Conservation (phyloP, 2,113 vertebrate genomes). For the Baryphthengus martii region DNA sequence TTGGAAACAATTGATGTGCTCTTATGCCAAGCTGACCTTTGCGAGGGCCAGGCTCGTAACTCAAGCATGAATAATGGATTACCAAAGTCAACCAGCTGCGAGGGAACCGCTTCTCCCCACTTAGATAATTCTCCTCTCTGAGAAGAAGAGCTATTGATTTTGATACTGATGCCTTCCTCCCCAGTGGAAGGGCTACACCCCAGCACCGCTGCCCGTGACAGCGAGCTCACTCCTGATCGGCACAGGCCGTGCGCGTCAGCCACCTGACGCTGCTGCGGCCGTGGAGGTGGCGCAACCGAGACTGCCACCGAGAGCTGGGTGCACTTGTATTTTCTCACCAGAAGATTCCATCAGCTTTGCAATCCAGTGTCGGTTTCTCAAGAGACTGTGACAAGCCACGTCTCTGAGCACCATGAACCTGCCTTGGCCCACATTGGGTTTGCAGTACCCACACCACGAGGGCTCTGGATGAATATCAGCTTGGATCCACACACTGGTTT, state of each 20-base stretch:
- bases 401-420: neutral
- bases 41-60: slow-evolving; percentile 13
- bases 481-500: neutral
- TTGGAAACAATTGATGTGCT: neutral
- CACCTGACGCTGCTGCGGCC: neutral
- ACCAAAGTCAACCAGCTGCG: slow-evolving; percentile 42
- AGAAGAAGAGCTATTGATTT: slow-evolving; percentile 62
- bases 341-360: neutral
- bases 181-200: neutral
- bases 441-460: neutral
- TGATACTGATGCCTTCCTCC: slow-evolving; percentile 42
- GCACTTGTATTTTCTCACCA: neutral
- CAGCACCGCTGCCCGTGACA: neutral
- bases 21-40: neutral
- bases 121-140: slow-evolving; percentile 7
- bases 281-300: neutral
- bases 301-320: accelerated
- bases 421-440: accelerated
- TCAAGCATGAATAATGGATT: slow-evolving; percentile 48
- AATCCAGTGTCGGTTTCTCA: accelerated
- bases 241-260: neutral
- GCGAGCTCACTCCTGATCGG: neutral
- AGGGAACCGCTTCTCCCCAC: slow-evolving; percentile 47
- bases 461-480: neutral
- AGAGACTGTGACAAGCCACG: accelerated